Evolutionary conservation across 2,797 vertebrate genomes (phyloP), one percentile per base, ranked within the genome.

Genomic region (Synaphobranchus kaupii): DNA sequence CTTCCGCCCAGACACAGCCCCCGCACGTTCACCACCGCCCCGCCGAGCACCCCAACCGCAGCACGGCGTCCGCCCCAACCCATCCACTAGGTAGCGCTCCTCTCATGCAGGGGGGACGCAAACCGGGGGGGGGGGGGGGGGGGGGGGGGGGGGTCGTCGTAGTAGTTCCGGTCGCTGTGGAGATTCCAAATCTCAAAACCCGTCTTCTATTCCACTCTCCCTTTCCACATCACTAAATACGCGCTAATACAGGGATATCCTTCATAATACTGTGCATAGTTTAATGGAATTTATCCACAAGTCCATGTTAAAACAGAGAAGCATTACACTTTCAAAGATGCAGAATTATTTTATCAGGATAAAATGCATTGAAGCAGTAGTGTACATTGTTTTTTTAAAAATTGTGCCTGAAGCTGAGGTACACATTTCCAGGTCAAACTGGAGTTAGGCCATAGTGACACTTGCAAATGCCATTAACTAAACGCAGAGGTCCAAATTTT

Each of bases 11-110:
- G 60, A 15, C 89, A 3, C 93, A 87, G 88, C 93, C 93, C 92
- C 91, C 92, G 89, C 89, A 95, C 90, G 89, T 95, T 91, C 97
- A 95, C 87, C 91, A 90, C 13, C 90, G 90, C 3, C 91, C 94
- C 1, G 85, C 91, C 44, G 92, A 76, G 52, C 73, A 54, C 56
- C 82, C 68, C 39, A 76, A 66, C 12, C 88, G 60, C 60, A 89
- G 89, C 86, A 88, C 87, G 50, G 83, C 88, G 73, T 82, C 89
- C 85, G 90, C 86, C 83, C 90, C 92, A 89, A 88, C 25, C 39
- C 83, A 34, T 60, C 68, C 86, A 5, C 39, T 87, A 87, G 86
- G 86, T 87, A 87, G 66, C 86, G 50, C 60, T 63, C 66, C 39
- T 82, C 31, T 48, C 66, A 10, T 7, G 44, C 54, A 15, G 13